phyloP scores from a whole-genome alignment of 2,113 vertebrate species.

The Nicator chloris region DNA sequence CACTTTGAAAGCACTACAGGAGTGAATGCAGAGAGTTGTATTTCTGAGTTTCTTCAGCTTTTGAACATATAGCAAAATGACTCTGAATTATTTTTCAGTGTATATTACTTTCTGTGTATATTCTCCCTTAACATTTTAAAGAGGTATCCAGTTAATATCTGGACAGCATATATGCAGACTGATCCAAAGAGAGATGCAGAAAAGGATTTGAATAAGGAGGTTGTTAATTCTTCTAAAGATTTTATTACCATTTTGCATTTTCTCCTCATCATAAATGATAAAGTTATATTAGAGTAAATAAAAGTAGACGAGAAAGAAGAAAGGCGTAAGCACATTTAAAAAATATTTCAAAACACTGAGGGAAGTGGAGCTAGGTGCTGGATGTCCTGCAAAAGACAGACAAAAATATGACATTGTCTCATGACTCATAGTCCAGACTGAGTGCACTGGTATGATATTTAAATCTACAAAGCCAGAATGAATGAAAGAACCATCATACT shows the following conservation, averaged over 20 bases:
- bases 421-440: background rate
- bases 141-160: background rate
- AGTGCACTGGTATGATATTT: background rate
- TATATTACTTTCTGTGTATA: background rate
- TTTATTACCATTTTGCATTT: background rate
- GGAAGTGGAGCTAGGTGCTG: background rate
- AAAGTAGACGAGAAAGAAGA: background rate
- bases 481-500: background rate
- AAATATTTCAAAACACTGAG: background rate
- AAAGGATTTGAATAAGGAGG: background rate
- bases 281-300: background rate
- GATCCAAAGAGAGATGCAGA: background rate
- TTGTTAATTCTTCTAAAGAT: background rate
- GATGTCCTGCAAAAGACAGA: background rate
- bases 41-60: background rate
- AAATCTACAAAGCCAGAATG: background rate
- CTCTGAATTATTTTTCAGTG: background rate
- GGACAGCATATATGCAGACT: background rate
- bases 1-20: background rate
- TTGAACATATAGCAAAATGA: background rate
- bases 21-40: background rate
- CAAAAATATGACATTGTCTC: background rate
- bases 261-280: background rate
- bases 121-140: background rate
- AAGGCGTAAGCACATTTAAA: background rate